Evolutionary conservation across 30 jellyfish, hydroid and myxozoan genomes (phyloP).

Genomic region (Aurelia sp.): DNA sequence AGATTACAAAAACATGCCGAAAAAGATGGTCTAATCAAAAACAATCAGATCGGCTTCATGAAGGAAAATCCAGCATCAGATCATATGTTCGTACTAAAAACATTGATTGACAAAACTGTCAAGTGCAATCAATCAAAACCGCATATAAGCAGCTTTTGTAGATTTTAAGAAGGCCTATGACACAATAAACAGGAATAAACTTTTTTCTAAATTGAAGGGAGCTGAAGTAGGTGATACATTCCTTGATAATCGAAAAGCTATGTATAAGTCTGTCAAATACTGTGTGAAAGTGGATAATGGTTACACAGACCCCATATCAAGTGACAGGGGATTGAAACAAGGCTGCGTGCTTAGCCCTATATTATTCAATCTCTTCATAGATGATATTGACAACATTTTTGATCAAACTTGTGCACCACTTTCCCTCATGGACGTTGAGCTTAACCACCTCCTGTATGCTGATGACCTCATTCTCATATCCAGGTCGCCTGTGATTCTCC

Average conservation of each 20-base stretch:
- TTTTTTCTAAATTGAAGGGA: background rate
- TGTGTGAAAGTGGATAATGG: constrained; percentile 1
- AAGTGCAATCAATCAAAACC: background rate
- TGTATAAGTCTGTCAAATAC: constrained; percentile 1
- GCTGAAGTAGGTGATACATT: background rate
- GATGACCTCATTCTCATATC: background rate
- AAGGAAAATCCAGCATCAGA: constrained; percentile 22
- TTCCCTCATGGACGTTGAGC: background rate
- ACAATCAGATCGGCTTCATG: constrained; percentile 19
- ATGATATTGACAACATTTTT: background rate
- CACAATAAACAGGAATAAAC: constrained; percentile 13
- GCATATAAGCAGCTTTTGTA: background rate
- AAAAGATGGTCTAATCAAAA: background rate
- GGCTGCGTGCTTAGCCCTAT: constrained; percentile 30
- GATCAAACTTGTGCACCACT: constrained; percentile 10
- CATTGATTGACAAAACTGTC: constrained; percentile 23
- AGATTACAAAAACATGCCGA: background rate
- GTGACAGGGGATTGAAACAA: constrained; percentile 11
- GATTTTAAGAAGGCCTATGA: constrained; percentile 30
- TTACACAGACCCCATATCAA: background rate
- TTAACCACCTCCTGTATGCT: background rate
- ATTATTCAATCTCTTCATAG: constrained; percentile 1
- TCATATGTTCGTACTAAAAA: constrained; percentile 16
- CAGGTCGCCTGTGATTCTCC: background rate
- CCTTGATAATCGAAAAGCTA: background rate